Evolutionary conservation across 2,113 vertebrate species (phyloP), one percentile per base, ranked within the genome.

Genomic region (Tyto alba): DNA sequence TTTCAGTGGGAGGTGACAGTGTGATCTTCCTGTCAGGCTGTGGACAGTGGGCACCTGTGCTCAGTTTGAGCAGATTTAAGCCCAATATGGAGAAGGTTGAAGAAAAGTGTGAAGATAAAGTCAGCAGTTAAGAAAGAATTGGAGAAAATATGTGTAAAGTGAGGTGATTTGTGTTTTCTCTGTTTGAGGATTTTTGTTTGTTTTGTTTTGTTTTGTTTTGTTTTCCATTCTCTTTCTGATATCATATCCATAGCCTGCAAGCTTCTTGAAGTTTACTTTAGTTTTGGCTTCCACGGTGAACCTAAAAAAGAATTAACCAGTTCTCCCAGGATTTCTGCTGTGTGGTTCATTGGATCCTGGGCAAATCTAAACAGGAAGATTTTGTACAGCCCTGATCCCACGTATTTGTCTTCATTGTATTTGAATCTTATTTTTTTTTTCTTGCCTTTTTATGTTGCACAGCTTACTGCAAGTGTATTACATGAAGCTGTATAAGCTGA

Each of bases 161-260:
- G 8, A 4, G 6, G 2, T 20, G 1, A 18, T n/a, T 75, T 38
- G 2, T 20, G 1, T 21, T n/a, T 75, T 38, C 18, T 34, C 15
- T 21, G 2, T 41, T 55, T 76, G 16, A 16, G 14, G 43, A 16
- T 16, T 43, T 45, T 45, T 45, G 17, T 45, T 45, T 45, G 7
- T 45, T 47, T 47, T 5, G 43, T 45, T 47, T 47, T 47, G 6
- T 47, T 47, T 47, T 47, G 7, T 45, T 45, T 19, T 19, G 16
- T 43, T 43, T 16, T 11, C 6, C 4, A 6, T 29, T 52, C 5
- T 52, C 6, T 47, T 18, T 64, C n/a, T 67, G 0, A 5, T 71
- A 63, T 79, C 47, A n/a, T 23, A 12, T 38, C 19, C 5, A 32
- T 47, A 50, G 41, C 7, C 15, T 55, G 3, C 8, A 92, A 56